Evolutionary conservation across 2,113 vertebrate species (phyloP).

Genomic region (Melanocharis versteri): DNA sequence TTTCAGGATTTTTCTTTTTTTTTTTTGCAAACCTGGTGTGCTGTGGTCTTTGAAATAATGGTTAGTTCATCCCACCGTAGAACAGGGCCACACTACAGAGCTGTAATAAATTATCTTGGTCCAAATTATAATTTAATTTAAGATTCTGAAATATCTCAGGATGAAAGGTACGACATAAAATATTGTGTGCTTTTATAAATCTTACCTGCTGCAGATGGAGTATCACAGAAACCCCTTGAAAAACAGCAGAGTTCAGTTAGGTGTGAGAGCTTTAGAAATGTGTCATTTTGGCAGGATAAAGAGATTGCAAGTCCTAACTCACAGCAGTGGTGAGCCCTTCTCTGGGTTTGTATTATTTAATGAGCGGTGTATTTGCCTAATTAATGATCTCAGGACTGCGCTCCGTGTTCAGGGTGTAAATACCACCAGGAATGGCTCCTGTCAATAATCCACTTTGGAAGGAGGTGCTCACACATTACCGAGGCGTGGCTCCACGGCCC

Average conservation of each 20-base stretch:
- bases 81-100: background rate
- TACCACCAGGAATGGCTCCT: background rate
- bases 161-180: background rate
- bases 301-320: background rate
- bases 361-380: background rate
- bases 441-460: background rate
- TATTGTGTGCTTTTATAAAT: background rate
- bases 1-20: background rate
- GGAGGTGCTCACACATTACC: rapidly evolving
- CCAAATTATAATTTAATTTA: background rate
- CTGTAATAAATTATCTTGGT: background rate
- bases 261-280: background rate
- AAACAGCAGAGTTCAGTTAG: background rate
- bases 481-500: background rate
- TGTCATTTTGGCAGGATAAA: background rate
- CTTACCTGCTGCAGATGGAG: background rate
- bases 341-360: background rate
- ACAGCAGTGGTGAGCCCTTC: background rate
- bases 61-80: background rate
- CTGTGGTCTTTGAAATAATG: background rate
- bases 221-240: background rate
- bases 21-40: background rate
- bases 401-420: background rate
- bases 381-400: background rate
- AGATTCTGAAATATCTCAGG: background rate